phyloP scores from a whole-genome alignment of 1,140 invertebrate species.

The Gryon sp. region DNA sequence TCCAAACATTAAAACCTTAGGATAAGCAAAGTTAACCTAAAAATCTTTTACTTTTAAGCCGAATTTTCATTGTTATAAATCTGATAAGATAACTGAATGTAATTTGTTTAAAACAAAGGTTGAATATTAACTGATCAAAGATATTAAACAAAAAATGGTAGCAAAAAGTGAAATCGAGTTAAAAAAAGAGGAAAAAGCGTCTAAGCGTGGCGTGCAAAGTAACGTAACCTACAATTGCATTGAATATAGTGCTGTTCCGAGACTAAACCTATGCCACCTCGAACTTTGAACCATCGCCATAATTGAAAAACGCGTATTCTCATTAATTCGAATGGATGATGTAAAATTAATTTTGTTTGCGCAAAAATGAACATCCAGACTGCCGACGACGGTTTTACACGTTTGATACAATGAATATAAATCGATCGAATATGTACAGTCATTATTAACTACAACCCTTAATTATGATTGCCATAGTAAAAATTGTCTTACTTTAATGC shows the following conservation, averaged over 20 bases:
- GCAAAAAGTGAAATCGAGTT: too few species aligned
- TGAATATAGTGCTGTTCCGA: slow-evolving; percentile 70
- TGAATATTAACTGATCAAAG: slow-evolving; percentile 46
- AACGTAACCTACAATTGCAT: slow-evolving; percentile 75
- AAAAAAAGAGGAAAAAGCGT: too few species aligned
- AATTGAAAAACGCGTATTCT: slow-evolving; percentile 7
- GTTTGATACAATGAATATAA: slow-evolving; percentile 12
- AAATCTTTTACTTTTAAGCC: too few species aligned
- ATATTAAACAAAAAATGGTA: slow-evolving; percentile 51
- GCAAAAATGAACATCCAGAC: neutral
- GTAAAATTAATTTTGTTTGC: too few species aligned
- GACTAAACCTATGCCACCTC: slow-evolving; percentile 73
- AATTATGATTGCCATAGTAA: slow-evolving; percentile 49
- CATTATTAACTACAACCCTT: slow-evolving; percentile 14
- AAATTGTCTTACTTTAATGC: slow-evolving; percentile 34
- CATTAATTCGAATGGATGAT: neutral
- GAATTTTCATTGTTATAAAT: too few species aligned
- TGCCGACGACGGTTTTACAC: slow-evolving; percentile 47
- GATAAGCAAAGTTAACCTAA: too few species aligned
- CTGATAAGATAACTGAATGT: too few species aligned
- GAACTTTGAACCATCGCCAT: slow-evolving; percentile 54
- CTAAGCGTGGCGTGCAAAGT: slow-evolving; percentile 75
- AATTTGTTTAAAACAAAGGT: too few species aligned
- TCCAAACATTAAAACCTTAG: too few species aligned
- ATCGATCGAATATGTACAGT: slow-evolving; percentile 22